Base-by-base conservation (phyloP, 2,113 vertebrate genomes). In the Muscicapa adusta region DNA sequence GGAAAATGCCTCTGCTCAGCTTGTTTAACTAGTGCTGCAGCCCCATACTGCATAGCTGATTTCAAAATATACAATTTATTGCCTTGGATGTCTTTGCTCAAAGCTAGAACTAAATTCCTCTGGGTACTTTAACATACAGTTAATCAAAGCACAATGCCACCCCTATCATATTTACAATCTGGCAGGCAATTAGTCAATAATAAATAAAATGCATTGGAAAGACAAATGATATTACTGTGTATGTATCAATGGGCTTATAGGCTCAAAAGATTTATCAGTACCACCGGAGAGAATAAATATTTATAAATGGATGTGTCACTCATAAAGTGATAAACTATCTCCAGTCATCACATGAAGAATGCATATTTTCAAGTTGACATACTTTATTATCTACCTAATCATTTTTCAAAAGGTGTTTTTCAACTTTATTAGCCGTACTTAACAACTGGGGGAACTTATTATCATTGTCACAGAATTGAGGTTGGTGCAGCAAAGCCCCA, bases 111-210 rank as follows among this genome's bases (percentile, higher is more conserved):
- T 92, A 57, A 94, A 93, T 95, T 97, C 87, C 87, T 91, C 87
- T 82, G 96, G 95, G 96, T 97, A 86, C 95, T 97, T 96, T 95
- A 96, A 94, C 94, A 93, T 97, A 95, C 96, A 94, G 96, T 97
- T 97, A 97, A 97, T 97, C 97, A 97, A 96, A 97, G 94, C 96
- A 95, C 94, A 97, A 97, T 95, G 94, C 96, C 96, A 95, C 96
- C 87, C 91, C 87, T 92, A 91, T 96, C 94, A 96, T 97, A 96
- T 98, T 98, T 98, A 97, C 97, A 96, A 96, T 95, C 96, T 96
- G 97, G 97, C 96, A 98, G 97, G 98, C 96, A 98, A 98, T 98
- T 98, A 98, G 96, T 91, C 94, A 96, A 96, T 97, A 98, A 92
- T 95, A 96, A 97, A 97, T 97, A 96, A 97, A 95, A 97, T 81